Conservation (phyloP, 2,797 vertebrate genomes). For the Clarias laeviceps region DNA sequence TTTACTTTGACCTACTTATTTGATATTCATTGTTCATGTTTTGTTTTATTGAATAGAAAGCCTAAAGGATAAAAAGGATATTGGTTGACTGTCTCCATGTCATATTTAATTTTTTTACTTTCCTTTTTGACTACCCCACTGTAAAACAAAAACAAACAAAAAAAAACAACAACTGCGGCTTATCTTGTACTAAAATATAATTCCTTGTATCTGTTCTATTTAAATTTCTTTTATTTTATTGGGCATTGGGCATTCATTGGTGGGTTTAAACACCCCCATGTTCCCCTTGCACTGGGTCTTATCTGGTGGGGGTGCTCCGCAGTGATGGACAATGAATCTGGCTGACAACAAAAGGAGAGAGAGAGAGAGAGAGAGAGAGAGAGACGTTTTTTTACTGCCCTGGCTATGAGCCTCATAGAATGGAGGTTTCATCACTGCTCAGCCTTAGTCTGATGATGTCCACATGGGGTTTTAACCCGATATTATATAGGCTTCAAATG, state of each 20-base stretch:
- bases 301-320: slow-evolving; percentile 51
- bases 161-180: not conserved
- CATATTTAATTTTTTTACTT: not conserved
- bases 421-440: not conserved
- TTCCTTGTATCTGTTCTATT: slow-evolving; percentile 68
- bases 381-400: not conserved
- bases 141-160: not conserved
- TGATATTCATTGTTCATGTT: too few relatives aligned
- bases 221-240: slow-evolving; percentile 71
- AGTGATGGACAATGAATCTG: slow-evolving; percentile 71
- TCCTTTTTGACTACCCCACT: not conserved
- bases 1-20: too few relatives aligned
- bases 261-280: slow-evolving; percentile 52
- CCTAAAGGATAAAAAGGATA: not conserved
- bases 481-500: not conserved
- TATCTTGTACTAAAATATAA: slow-evolving; percentile 41
- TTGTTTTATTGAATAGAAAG: too few relatives aligned
- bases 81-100: not conserved
- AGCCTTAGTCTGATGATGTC: slow-evolving; percentile 14
- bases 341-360: slow-evolving; percentile 69
- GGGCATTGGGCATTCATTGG: slow-evolving; percentile 75
- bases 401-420: slow-evolving; percentile 24
- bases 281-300: slow-evolving; percentile 34
- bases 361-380: slow-evolving; percentile 56
- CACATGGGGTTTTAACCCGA: not conserved